These are phyloP conservation scores for Peromyscus melanophrys DNA, from an alignment of 2,797 vertebrate species.

Conservation along the genomic window DNA sequence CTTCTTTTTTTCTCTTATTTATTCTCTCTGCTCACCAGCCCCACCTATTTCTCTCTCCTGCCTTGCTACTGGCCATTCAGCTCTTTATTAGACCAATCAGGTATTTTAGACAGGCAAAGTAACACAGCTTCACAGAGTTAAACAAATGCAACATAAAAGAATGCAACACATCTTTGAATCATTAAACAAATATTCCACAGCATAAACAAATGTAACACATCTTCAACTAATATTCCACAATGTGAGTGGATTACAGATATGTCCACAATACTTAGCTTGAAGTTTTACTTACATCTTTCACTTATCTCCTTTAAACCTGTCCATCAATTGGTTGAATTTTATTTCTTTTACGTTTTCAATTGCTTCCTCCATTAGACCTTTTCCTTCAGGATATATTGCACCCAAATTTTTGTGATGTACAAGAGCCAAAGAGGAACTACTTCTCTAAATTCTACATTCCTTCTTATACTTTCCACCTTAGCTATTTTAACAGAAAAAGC, in stretches of 20 bases:
- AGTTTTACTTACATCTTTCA: constrained; percentile 19
- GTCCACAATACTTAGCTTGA: not conserved
- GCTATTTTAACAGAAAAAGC: constrained; percentile 31
- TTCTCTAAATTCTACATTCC: not conserved
- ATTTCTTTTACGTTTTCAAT: constrained; percentile 12
- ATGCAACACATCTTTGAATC: no score
- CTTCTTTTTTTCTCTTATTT: no score
- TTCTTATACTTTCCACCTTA: not conserved
- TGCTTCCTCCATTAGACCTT: not conserved
- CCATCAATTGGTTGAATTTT: constrained; percentile 26
- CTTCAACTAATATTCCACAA: no score
- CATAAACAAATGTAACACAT: no score
- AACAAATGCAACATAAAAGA: no score
- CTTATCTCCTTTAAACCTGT: constrained; percentile 16
- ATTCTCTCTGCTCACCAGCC: no score
- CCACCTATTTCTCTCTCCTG: no score
- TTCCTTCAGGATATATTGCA: not conserved
- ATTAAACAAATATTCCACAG: no score
- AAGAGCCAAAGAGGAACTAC: constrained; percentile 1
- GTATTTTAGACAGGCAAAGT: no score
- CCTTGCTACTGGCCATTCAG: no score
- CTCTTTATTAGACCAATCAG: no score
- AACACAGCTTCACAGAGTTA: no score
- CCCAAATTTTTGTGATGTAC: constrained; percentile 7
- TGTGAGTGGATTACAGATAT: not conserved